Evolutionary conservation across 2,888 invertebrate species (phyloP).

Genomic region (Thalpophila matura): DNA sequence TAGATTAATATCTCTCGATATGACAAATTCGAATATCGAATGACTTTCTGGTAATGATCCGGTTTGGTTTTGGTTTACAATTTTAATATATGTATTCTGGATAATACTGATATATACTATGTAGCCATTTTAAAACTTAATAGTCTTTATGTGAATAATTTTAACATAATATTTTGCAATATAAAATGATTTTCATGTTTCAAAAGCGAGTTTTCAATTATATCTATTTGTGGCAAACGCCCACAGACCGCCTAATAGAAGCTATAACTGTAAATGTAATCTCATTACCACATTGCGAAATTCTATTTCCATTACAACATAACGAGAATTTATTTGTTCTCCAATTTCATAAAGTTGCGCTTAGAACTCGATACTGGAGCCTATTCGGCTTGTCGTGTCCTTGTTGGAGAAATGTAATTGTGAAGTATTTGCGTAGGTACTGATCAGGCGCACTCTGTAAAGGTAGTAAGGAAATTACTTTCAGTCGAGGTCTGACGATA

Average conservation of each 20-base stretch:
- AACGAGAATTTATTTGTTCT: slow-evolving; percentile 86
- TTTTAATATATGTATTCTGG: slow-evolving; percentile 37
- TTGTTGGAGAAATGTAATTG: slow-evolving; percentile 75
- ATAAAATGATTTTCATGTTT: slow-evolving; percentile 58
- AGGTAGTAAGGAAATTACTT: slow-evolving; percentile 67
- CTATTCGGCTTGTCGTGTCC: slow-evolving; percentile 73
- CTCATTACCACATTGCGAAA: slow-evolving; percentile 82
- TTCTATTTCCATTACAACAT: slow-evolving; percentile 81
- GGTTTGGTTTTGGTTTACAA: slow-evolving; percentile 60
- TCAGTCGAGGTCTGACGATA: slow-evolving; percentile 62
- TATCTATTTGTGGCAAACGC: slow-evolving; percentile 73
- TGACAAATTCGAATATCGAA: slow-evolving; percentile 71
- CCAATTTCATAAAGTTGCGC: slow-evolving; percentile 83
- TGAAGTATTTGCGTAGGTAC: slow-evolving; percentile 73
- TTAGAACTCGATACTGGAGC: slow-evolving; percentile 75
- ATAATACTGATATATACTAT: slow-evolving; percentile 20
- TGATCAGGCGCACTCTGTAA: slow-evolving; percentile 61
- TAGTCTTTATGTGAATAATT: slow-evolving; percentile 51
- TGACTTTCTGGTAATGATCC: slow-evolving; percentile 66
- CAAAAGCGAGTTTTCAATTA: slow-evolving; percentile 60
- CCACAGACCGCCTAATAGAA: slow-evolving; percentile 75
- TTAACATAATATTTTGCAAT: slow-evolving; percentile 50
- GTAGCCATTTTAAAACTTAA: slow-evolving; percentile 50
- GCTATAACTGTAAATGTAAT: slow-evolving; percentile 80
- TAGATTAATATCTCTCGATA: slow-evolving; percentile 74